Percentiles rank a stretch among this genome's conserved stretches.
phyloP scores from a whole-genome alignment of 1,140 invertebrate species.

The Drosophila ohnishii region DNA sequence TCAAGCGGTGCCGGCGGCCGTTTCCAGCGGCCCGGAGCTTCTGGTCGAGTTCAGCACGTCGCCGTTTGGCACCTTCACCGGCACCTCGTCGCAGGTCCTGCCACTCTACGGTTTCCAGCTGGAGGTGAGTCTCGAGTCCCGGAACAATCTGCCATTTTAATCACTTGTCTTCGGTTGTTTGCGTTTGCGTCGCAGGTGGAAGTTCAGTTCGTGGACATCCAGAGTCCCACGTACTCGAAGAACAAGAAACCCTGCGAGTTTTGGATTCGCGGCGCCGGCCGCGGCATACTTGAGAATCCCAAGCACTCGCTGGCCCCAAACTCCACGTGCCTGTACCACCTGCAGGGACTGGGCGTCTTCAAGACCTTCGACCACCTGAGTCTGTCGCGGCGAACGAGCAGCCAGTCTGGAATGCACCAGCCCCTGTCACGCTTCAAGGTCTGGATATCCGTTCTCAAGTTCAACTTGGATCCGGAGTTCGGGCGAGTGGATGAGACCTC shows the following conservation, averaged over 20 bases:
- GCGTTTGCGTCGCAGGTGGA: conserved; percentile 82
- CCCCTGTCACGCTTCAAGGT: conserved; percentile 88
- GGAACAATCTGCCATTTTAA: conserved; percentile 6
- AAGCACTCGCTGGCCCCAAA: conserved; percentile 92
- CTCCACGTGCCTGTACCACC: conserved; percentile 93
- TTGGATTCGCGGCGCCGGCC: conserved; percentile 90
- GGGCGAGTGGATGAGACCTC: conserved; percentile 84
- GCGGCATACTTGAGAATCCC: conserved; percentile 90
- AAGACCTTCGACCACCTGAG: conserved; percentile 82
- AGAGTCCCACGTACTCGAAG: conserved; percentile 90
- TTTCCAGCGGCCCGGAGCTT: conserved; percentile 93
- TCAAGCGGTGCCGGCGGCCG: conserved; percentile 90
- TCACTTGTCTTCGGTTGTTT: conserved; percentile 7
- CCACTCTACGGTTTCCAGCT: conserved; percentile 93
- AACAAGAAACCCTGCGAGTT: conserved; percentile 93
- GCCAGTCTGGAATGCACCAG: conserved; percentile 65
- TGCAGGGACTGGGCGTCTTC: conserved; percentile 85
- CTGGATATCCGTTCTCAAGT: conserved; percentile 94
- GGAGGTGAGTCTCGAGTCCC: conserved; percentile 87
- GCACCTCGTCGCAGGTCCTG: conserved; percentile 89
- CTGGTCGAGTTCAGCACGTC: conserved; percentile 95
- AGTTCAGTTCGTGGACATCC: conserved; percentile 92
- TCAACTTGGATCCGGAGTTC: conserved; percentile 85
- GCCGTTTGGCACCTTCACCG: conserved; percentile 92
- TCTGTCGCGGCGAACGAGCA: conserved; percentile 69